Base-by-base conservation (phyloP, 2,797 vertebrate genomes). In the Cryptoblepharus egeriae region DNA sequence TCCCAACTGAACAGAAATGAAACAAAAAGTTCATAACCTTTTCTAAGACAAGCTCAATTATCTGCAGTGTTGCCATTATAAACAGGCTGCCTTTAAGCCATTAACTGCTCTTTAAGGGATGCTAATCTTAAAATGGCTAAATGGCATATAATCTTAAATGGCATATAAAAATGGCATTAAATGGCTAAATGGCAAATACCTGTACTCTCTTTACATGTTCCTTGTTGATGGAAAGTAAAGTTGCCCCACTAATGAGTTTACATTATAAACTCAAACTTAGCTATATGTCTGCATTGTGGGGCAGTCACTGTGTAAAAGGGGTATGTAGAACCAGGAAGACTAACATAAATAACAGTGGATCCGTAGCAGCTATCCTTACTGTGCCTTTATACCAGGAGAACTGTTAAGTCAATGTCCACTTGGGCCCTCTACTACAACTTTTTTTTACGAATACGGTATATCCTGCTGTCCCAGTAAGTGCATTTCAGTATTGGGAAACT, bases 401-500 rank as follows among this genome's bases (percentile, higher is more conserved):
- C 3, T 24, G 55, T 30, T 13, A 73, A 57, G 3, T 11, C 13
- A 4, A 75, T 15, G n/a, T 37, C 9, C 28, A 37, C 26, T 9
- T n/a, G 39, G 7, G 49, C 49, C 49, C 37, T 75, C 26, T 39
- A 32, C 28, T 22, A 30, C 2, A 32, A 1, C 64, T 68, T 75
- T 67, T 86, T 86, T 80, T 89, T 87, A 79, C 39, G 52, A 9
- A 37, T n/a, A 42, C 80, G n/a, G n/a, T n/a, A n/a, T n/a, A 85
- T 88, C 86, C 64, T 77, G 63, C 87, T 88, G 79, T 68, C 39
- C n/a, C 64, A 84, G 0, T 81, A 45, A 28, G 70, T 45, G 74
- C 86, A 75, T 85, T 90, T 86, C 69, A 84, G 63, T 0, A 1
- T 5, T 79, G 88, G 88, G 80, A 90, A 90, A 82, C 69, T 74